A percentile compares a stretch with the other conserved stretches of the same genome.
Evolutionary conservation across 2,113 vertebrate species (phyloP).

Genomic region (Diadophis punctatus): DNA sequence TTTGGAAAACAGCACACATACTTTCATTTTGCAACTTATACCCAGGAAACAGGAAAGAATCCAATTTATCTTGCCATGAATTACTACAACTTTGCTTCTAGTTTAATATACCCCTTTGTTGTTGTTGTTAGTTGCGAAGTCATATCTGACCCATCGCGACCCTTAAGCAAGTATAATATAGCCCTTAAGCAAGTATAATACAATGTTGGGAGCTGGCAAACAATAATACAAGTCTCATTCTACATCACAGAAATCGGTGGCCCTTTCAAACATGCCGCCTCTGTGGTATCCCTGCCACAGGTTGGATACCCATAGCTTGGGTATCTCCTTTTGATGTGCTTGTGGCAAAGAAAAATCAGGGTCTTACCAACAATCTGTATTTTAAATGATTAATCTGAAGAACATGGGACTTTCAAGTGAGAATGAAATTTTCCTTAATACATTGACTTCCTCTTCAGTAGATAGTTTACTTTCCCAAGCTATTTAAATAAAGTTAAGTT

Average conservation of each 20-base stretch:
- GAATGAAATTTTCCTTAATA: slow-evolving; percentile 46
- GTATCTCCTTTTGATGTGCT: slow-evolving; percentile 7
- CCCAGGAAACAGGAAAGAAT: background rate
- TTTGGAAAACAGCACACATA: background rate
- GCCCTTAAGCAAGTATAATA: background rate
- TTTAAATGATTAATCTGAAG: slow-evolving; percentile 4
- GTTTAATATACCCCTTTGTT: background rate
- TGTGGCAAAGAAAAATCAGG: background rate
- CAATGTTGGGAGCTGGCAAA: background rate
- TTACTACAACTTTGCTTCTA: background rate
- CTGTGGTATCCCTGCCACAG: background rate
- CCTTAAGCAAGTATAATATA: background rate
- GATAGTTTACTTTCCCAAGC: slow-evolving; percentile 40
- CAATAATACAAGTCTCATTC: background rate
- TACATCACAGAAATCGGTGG: background rate
- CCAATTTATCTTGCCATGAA: background rate
- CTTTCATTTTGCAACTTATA: background rate
- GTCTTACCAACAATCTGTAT: background rate
- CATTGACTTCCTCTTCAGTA: slow-evolving; percentile 50
- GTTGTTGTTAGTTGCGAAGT: too few relatives aligned
- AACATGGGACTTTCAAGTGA: slow-evolving; percentile 11
- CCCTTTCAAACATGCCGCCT: background rate
- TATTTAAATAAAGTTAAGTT: slow-evolving; percentile 29
- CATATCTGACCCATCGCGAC: too few relatives aligned
- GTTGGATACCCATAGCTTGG: background rate